Conservation (phyloP, 2,797 vertebrate species). For the Psittacula echo region DNA sequence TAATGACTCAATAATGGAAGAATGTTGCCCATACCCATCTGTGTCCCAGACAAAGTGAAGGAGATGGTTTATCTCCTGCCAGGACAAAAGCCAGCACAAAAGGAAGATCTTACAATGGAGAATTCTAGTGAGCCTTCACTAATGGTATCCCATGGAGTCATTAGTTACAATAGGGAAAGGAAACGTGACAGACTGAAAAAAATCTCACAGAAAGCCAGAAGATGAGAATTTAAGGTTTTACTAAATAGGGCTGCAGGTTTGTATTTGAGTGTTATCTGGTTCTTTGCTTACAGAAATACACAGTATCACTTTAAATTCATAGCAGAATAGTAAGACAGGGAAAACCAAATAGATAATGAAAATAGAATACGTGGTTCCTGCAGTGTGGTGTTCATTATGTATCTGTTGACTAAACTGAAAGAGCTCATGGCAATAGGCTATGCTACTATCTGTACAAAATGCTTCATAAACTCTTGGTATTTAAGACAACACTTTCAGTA, state of each 20-base stretch:
- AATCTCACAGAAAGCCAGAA: background rate
- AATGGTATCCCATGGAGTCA: background rate
- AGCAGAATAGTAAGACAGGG: background rate
- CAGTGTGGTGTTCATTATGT: background rate
- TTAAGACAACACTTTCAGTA: background rate
- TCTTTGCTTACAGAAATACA: background rate
- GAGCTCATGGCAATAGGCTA: background rate
- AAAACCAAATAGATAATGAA: background rate
- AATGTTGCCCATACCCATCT: conserved; percentile 51
- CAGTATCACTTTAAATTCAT: background rate
- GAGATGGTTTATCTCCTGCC: conserved; percentile 55
- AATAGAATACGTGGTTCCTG: background rate
- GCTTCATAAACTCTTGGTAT: background rate
- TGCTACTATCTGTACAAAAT: background rate
- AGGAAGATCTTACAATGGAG: conserved; percentile 39
- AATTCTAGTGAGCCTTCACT: conserved; percentile 51
- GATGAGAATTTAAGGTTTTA: background rate
- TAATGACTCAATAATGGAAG: conserved; percentile 16
- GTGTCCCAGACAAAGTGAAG: conserved; percentile 47
- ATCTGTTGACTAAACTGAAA: background rate
- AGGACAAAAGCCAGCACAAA: conserved; percentile 51
- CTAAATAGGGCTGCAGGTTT: background rate
- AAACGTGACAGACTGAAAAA: background rate
- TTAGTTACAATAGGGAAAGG: conserved; percentile 39
- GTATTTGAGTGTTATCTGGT: background rate